Conservation (phyloP, 2,113 vertebrate species). For the Campylomormyrus tamandua region DNA sequence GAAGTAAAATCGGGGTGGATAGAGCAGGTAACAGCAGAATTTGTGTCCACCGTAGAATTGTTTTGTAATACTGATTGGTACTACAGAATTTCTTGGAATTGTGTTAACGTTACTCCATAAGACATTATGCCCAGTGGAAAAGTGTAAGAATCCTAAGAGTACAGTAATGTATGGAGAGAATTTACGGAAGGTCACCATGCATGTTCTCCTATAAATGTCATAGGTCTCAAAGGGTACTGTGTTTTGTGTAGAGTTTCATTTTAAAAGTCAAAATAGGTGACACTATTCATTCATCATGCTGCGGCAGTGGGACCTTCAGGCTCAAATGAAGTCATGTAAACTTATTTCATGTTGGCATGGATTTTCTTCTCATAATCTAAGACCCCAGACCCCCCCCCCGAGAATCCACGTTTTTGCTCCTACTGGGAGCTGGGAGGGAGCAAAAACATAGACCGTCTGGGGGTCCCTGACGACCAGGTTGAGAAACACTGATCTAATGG, state of each 20-base stretch:
- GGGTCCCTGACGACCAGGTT: too few relatives aligned
- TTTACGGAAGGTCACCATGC: neutral
- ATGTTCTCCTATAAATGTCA: neutral
- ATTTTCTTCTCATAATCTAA: too few relatives aligned
- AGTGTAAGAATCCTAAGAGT: neutral
- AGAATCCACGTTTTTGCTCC: too few relatives aligned
- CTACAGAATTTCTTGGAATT: neutral
- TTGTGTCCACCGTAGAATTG: neutral
- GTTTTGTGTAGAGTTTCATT: neutral
- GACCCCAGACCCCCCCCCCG: too few relatives aligned
- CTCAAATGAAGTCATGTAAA: too few relatives aligned
- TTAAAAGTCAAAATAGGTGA: too few relatives aligned
- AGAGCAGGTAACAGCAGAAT: conserved; percentile 38
- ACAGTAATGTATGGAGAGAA: neutral
- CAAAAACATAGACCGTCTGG: too few relatives aligned
- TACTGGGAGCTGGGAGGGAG: too few relatives aligned
- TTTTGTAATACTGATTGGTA: neutral
- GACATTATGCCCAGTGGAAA: neutral
- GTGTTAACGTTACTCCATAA: neutral
- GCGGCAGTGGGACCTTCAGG: too few relatives aligned
- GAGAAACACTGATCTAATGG: too few relatives aligned
- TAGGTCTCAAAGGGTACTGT: neutral
- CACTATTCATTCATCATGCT: too few relatives aligned
- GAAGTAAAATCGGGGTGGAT: conserved; percentile 52
- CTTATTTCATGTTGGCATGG: too few relatives aligned